Evolutionary conservation across 2,113 vertebrate species (phyloP), one percentile per base, ranked within the genome.

Genomic region (Camelus dromedarius): DNA sequence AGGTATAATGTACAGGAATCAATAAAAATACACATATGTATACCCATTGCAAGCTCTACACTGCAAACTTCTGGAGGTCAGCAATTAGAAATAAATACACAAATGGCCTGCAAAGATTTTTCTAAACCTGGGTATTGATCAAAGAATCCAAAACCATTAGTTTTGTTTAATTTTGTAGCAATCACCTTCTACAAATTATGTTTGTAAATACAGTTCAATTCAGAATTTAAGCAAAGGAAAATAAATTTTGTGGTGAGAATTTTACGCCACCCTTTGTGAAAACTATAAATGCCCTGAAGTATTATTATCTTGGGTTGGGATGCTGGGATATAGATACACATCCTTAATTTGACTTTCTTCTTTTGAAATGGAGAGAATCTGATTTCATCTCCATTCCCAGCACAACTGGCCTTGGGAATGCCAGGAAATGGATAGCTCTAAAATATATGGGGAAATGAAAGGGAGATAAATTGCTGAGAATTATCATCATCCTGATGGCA

Each of bases 161-260:
- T 26, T 92, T 87, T 67, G 2, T 54, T 80, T 72, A 18, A 79
- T 66, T 89, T 91, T 56, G 15, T 72, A 77, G 85, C 22, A 67
- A 58, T 50, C 19, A 58, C 9, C 32, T 62, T 26, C 60, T 93
- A 62, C n/a, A 80, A 93, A 91, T 96, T 81, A 8, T 69, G 2
- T 32, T 95, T 60, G 11, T 75, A 75, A 62, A 75, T 89, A 38
- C n/a, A 85, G n/a, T 93, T 86, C 19, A 89, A 69, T n/a, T 86
- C 8, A 75, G 82, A 86, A 92, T n/a, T 73, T 64, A 95, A 85
- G 32, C 35, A 89, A 64, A 46, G 50, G n/a, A 93, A 96, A 97
- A 75, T 81, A 60, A 64, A 62, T 88, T 92, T 52, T 24, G 14
- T 32, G 11, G 4, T 82, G 10, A 66, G 84, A 83, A 66, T 72